phyloP scores from a whole-genome alignment of 2,113 vertebrate genomes.

The Hemiprocne comata region DNA sequence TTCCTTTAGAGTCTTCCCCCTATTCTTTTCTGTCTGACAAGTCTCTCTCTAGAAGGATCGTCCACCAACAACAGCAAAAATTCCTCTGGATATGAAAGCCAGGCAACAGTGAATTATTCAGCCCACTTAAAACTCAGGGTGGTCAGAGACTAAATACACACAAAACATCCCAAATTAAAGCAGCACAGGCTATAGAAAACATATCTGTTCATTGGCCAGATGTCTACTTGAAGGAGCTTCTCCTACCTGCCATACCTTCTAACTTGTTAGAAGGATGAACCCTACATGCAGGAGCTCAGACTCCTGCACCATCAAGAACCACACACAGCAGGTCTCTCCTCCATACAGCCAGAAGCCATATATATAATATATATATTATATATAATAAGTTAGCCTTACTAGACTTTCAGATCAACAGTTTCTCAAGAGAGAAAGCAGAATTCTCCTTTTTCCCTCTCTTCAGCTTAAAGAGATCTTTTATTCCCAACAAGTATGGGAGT shows the following conservation, averaged over 20 bases:
- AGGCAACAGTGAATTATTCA: background rate
- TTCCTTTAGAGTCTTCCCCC: background rate
- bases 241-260: background rate
- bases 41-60: background rate
- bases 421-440: background rate
- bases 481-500: background rate
- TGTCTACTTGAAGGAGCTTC: background rate
- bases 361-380: too few relatives aligned
- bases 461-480: background rate
- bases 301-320: background rate
- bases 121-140: background rate
- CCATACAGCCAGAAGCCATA: background rate
- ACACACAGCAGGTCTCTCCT: background rate
- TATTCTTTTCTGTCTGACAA: background rate
- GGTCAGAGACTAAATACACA: background rate
- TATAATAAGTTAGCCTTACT: too few relatives aligned
- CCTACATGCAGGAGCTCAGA: background rate
- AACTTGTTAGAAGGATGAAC: too few relatives aligned
- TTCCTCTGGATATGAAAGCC: background rate
- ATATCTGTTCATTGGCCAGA: rapidly evolving
- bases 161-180: background rate
- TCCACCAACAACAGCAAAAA: background rate
- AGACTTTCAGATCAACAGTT: background rate
- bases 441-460: background rate
- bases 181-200: background rate